phyloP scores from a whole-genome alignment of 92 coral and sea anemone genomes.

The Metridium senile region DNA sequence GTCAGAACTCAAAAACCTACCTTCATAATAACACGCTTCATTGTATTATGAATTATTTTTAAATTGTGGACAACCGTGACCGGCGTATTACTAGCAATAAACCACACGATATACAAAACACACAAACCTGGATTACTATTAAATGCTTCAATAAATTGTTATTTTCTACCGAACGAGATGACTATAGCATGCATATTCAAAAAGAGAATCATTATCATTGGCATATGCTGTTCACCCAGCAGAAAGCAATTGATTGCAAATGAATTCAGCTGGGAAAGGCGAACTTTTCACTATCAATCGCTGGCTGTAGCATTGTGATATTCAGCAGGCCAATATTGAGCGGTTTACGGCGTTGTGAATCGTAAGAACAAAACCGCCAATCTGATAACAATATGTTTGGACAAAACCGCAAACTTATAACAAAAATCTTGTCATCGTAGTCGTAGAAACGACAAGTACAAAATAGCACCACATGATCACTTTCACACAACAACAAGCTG shows the following conservation, averaged over 20 bases:
- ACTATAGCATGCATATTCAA: not conserved
- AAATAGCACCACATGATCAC: not conserved
- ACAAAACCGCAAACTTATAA: not conserved
- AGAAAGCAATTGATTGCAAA: not conserved
- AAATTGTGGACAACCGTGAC: not conserved
- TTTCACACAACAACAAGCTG: not conserved
- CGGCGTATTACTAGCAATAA: not conserved
- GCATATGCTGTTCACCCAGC: not conserved
- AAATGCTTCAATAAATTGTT: too few relatives aligned
- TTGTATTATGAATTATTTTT: too few relatives aligned
- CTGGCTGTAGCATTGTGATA: too few relatives aligned
- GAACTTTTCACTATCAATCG: too few relatives aligned
- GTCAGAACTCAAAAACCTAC: too few relatives aligned
- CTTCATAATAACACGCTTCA: too few relatives aligned
- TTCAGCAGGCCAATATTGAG: too few relatives aligned
- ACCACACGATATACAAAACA: not conserved
- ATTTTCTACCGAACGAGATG: not conserved
- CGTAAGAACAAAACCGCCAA: not conserved
- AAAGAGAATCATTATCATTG: not conserved
- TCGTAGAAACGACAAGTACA: not conserved
- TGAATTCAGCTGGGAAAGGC: not conserved
- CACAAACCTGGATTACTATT: too few relatives aligned
- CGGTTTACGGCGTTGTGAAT: too few relatives aligned
- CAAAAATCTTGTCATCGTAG: not conserved
- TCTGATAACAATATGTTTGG: not conserved